These are phyloP conservation scores for Meta bourneti DNA, from an alignment of 2,888 invertebrate genomes.

Conservation along the genomic window DNA sequence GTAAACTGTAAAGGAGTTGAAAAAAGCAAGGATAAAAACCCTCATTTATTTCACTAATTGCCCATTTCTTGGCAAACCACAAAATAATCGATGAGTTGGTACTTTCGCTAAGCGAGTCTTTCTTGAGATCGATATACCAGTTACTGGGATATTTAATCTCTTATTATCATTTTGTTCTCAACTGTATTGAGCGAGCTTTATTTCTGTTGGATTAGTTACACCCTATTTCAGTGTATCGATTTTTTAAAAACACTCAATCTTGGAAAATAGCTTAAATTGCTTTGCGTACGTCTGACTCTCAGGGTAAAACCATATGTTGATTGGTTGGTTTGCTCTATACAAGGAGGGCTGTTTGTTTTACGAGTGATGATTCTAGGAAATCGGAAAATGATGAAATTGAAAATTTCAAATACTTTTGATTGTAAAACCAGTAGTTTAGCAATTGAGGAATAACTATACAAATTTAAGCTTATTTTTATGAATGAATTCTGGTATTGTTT, in stretches of 20 bases:
- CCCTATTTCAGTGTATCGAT: neutral
- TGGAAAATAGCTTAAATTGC: neutral
- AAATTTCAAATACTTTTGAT: too few species aligned
- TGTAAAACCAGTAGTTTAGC: too few species aligned
- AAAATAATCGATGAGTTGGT: constrained; percentile 41
- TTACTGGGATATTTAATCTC: constrained; percentile 36
- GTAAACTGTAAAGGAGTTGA: constrained; percentile 8
- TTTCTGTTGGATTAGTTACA: constrained; percentile 14
- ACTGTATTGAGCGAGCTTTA: neutral
- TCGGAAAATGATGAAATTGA: too few species aligned
- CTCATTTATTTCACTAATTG: constrained; percentile 65
- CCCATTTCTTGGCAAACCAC: constrained; percentile 49
- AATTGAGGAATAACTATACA: too few species aligned
- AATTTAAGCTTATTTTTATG: too few species aligned
- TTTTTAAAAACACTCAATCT: neutral
- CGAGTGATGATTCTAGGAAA: too few species aligned
- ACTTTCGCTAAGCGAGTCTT: constrained; percentile 14
- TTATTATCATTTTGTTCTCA: constrained; percentile 10
- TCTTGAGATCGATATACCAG: constrained; percentile 23
- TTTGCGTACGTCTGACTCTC: neutral
- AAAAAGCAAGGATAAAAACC: constrained; percentile 31
- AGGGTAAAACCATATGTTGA: neutral
- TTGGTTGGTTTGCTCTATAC: neutral
- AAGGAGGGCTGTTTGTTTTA: too few species aligned
- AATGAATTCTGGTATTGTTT: too few species aligned